Evolutionary conservation across 2,113 vertebrate species (phyloP).

Genomic region (Shinisaurus crocodilurus): DNA sequence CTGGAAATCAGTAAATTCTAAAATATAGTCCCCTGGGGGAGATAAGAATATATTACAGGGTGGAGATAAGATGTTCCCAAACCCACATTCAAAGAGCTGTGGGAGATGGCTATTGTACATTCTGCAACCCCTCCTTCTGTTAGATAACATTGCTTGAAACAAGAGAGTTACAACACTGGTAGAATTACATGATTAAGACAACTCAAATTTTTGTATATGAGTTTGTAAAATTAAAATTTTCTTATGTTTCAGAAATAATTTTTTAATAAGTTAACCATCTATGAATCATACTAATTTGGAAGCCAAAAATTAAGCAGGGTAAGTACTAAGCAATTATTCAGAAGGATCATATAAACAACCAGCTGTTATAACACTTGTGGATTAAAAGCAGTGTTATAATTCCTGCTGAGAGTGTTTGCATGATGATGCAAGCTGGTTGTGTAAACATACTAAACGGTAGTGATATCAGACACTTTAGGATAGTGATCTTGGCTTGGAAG

Average conservation of each 20-base stretch:
- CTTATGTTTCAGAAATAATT: neutral
- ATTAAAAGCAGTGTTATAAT: neutral
- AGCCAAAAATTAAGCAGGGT: neutral
- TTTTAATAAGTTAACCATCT: neutral
- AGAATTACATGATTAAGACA: neutral
- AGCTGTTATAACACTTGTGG: neutral
- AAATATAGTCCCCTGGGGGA: neutral
- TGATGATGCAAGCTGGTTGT: neutral
- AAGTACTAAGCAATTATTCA: constrained; percentile 8
- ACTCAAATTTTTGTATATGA: neutral
- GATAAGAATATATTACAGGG: neutral
- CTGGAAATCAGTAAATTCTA: neutral
- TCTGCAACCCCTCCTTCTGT: neutral
- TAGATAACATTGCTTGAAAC: neutral
- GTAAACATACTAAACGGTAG: neutral
- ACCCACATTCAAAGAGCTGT: neutral
- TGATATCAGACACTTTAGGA: neutral
- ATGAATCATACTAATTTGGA: neutral
- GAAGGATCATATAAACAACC: neutral
- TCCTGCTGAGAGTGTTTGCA: neutral
- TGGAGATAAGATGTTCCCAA: neutral
- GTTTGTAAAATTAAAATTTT: neutral
- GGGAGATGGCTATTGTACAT: neutral
- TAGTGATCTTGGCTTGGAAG: neutral
- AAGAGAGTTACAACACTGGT: neutral